These are phyloP conservation scores for Scalopus aquaticus DNA, from an alignment of 2,113 vertebrate species.

Conservation along the genomic window DNA sequence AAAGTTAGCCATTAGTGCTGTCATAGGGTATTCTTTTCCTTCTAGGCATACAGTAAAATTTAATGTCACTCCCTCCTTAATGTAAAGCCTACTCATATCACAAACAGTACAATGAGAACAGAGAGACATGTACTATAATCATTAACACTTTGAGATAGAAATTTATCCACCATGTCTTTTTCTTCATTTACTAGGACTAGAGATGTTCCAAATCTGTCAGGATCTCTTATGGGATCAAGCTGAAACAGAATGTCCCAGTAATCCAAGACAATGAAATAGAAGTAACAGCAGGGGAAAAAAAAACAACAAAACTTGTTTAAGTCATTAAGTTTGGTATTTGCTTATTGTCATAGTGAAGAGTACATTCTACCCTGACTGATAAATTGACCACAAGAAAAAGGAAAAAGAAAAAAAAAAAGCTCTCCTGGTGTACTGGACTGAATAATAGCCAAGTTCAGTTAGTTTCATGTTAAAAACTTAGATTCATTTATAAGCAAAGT, in stretches of 20 bases:
- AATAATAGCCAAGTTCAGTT: neutral
- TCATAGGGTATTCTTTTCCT: neutral
- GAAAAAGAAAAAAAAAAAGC: neutral
- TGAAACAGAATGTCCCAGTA: neutral
- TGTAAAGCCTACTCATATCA: neutral
- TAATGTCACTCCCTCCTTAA: neutral
- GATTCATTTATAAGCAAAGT: neutral
- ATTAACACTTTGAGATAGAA: neutral
- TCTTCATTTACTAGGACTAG: neutral
- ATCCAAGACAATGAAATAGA: neutral
- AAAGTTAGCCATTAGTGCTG: neutral
- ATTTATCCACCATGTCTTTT: neutral
- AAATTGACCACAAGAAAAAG: neutral
- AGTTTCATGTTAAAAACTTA: neutral
- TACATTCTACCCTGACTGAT: neutral
- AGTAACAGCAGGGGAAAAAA: neutral
- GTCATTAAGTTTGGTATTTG: neutral
- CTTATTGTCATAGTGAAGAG: neutral
- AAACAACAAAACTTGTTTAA: neutral
- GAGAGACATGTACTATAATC: neutral
- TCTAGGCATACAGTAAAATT: neutral
- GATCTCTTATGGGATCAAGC: neutral
- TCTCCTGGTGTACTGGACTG: neutral
- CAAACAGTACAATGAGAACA: neutral
- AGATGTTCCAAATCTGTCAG: neutral